Conservation (phyloP, 2,113 vertebrate genomes). For the Indicator indicator region DNA sequence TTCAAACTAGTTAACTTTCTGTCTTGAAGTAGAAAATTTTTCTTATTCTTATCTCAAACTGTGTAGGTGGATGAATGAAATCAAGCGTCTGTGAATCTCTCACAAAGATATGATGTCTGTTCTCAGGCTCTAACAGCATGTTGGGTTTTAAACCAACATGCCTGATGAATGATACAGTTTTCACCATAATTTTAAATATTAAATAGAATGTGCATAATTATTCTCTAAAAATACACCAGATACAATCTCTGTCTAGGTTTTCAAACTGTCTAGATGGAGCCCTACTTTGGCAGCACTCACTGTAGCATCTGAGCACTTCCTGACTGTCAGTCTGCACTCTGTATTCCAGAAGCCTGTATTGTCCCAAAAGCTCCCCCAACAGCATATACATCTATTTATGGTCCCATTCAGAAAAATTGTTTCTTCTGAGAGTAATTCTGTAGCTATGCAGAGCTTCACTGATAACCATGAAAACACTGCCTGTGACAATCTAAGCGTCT, state of each 20-base stretch:
- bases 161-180: conserved; percentile 22
- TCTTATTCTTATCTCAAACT: conserved; percentile 17
- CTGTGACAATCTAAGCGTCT: neutral
- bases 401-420: neutral
- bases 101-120: neutral
- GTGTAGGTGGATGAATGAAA: conserved; percentile 50
- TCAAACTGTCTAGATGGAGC: neutral
- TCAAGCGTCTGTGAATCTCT: neutral
- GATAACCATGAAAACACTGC: neutral
- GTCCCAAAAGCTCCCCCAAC: neutral
- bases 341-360: neutral
- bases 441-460: neutral
- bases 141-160: conserved; percentile 14
- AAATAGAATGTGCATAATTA: conserved; percentile 40
- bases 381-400: neutral
- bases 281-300: neutral
- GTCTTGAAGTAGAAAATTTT: conserved; percentile 26
- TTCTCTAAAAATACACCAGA: conserved; percentile 25
- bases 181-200: conserved; percentile 19
- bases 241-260: conserved; percentile 21
- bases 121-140: conserved; percentile 10
- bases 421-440: neutral
- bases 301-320: neutral
- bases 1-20: conserved; percentile 26
- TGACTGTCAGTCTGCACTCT: rapidly evolving